Conservation (phyloP, 1,140 invertebrate species). For the Stegodyphus dumicola region DNA sequence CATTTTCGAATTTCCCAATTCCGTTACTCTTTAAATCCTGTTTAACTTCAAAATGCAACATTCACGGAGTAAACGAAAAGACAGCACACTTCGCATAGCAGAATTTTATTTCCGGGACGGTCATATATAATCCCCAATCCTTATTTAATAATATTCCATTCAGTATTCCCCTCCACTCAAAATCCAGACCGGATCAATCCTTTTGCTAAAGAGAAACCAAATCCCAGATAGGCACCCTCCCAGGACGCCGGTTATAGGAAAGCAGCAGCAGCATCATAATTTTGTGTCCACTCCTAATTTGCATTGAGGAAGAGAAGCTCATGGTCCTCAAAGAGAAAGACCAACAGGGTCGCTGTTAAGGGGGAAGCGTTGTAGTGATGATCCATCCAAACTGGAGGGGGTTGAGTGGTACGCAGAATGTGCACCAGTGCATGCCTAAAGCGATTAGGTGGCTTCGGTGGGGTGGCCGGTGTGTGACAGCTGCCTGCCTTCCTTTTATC, state of each 20-base stretch:
- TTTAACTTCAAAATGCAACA: no score
- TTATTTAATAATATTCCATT: neutral
- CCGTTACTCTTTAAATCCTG: no score
- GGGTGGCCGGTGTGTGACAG: conserved; percentile 25
- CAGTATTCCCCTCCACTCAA: neutral
- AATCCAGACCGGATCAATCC: no score
- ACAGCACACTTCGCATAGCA: no score
- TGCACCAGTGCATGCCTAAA: conserved; percentile 45
- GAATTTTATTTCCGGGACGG: no score
- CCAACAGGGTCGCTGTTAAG: no score
- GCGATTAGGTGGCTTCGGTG: conserved; percentile 29
- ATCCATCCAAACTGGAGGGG: neutral
- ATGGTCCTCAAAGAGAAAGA: neutral
- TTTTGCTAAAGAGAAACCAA: no score
- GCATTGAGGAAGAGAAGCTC: neutral
- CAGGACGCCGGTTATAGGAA: neutral
- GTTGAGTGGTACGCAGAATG: neutral
- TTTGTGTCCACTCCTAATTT: neutral
- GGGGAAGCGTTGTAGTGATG: neutral
- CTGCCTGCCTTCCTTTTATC: conserved; percentile 11
- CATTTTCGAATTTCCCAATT: no score
- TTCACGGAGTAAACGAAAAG: no score
- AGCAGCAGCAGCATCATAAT: neutral
- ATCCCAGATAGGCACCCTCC: no score
- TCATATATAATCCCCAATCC: no score